Conservation (phyloP, 2,113 vertebrate genomes). For the Petroica traversi region DNA sequence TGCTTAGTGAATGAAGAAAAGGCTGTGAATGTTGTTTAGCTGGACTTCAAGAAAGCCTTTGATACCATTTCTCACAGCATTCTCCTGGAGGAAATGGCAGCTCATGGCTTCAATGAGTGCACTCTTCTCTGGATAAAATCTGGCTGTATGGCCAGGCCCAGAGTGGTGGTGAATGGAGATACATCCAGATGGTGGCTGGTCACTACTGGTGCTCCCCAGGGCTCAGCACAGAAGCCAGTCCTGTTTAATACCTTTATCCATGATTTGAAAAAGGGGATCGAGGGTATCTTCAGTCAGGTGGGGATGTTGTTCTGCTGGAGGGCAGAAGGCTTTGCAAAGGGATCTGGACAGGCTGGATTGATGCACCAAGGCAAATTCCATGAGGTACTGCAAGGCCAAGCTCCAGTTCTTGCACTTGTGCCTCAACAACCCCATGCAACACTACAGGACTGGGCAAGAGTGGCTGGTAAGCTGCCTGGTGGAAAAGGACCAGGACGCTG, state of each 20-base stretch:
- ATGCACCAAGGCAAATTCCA: not conserved
- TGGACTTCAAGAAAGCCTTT: not conserved
- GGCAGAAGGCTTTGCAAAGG: not conserved
- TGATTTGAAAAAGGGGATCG: fast-evolving
- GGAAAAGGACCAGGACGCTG: not conserved
- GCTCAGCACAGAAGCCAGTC: not conserved
- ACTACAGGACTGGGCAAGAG: not conserved
- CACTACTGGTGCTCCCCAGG: not conserved
- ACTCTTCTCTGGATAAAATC: not conserved
- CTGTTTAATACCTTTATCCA: not conserved
- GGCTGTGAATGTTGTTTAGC: not conserved
- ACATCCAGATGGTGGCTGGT: not conserved
- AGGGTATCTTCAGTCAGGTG: not conserved
- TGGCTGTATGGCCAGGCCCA: not conserved
- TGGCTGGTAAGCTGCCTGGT: not conserved
- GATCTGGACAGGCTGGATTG: not conserved
- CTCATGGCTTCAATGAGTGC: not conserved
- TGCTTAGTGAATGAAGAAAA: not conserved
- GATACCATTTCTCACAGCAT: not conserved
- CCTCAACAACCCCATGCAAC: not conserved
- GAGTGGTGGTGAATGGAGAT: not conserved
- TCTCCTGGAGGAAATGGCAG: not conserved
- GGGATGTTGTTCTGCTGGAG: not conserved
- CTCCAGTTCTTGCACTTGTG: not conserved
- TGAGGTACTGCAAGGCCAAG: not conserved